These are phyloP conservation scores for Drosophila nr. perissopoda DNA, from an alignment of 2,888 invertebrate species.

Conservation along the genomic window DNA sequence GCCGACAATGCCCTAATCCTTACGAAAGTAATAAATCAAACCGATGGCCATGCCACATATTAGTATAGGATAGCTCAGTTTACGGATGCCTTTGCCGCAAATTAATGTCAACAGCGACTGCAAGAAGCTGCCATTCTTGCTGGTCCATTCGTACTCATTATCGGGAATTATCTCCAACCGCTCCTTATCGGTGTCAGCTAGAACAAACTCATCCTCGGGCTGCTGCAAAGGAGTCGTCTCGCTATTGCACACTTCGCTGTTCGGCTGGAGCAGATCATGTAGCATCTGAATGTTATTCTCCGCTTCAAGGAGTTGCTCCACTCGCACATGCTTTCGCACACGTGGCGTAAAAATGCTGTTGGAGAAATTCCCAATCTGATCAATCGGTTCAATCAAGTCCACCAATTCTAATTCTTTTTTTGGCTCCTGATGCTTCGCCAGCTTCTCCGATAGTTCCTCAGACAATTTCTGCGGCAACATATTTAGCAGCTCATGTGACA, in stretches of 20 bases:
- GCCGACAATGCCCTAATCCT: conserved; percentile 47
- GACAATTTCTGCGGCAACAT: neutral
- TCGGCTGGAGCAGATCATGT: conserved; percentile 43
- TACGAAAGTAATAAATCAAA: conserved; percentile 63
- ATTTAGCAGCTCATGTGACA: neutral
- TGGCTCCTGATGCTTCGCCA: neutral
- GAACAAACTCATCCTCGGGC: neutral
- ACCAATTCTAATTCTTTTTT: neutral
- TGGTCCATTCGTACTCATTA: neutral
- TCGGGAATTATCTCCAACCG: neutral
- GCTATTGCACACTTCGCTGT: conserved; percentile 4
- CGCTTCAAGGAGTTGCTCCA: conserved; percentile 57
- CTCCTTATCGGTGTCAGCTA: neutral
- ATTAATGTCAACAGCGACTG: conserved; percentile 36
- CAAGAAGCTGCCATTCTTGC: conserved; percentile 12
- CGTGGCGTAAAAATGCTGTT: neutral
- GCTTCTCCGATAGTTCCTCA: no score
- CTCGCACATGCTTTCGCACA: conserved; percentile 44
- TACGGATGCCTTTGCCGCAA: conserved; percentile 33
- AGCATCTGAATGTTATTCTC: conserved; percentile 53
- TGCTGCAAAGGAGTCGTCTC: conserved; percentile 1
- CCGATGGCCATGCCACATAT: conserved; percentile 64
- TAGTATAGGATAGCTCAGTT: conserved; percentile 52
- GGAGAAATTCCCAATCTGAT: neutral
- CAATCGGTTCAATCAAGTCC: neutral